Evolutionary conservation across 2,888 invertebrate species (phyloP).

Genomic region (Ophraella communa): DNA sequence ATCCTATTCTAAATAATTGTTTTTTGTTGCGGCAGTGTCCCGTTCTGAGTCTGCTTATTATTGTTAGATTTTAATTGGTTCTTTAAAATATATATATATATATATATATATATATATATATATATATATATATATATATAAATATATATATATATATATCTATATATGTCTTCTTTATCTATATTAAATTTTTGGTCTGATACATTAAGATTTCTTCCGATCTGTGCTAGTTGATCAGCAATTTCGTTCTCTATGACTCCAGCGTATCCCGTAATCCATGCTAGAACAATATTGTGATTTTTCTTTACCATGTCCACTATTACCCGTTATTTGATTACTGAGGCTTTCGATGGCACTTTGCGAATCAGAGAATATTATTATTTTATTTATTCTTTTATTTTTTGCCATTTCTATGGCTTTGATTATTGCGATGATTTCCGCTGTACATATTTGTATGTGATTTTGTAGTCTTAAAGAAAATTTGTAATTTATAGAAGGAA

Average conservation of each 20-base stretch:
- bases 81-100: neutral
- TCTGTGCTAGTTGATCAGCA: slow-evolving; percentile 13
- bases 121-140: no score
- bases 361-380: slow-evolving; percentile 12
- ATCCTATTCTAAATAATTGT: neutral
- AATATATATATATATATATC: no score
- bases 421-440: slow-evolving; percentile 10
- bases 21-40: neutral
- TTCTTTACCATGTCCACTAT: neutral
- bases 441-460: slow-evolving; percentile 1
- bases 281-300: neutral
- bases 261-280: slow-evolving; percentile 13
- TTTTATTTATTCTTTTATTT: neutral
- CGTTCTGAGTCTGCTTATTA: neutral
- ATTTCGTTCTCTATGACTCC: slow-evolving; percentile 7
- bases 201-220: slow-evolving; percentile 1
- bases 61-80: neutral
- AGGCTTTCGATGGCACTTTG: slow-evolving; percentile 8
- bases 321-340: neutral
- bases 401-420: neutral
- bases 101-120: no score
- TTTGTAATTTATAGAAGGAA: slow-evolving; percentile 9
- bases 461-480: slow-evolving; percentile 1
- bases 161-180: neutral
- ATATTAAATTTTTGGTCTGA: neutral